Conservation (phyloP, 1,140 invertebrate genomes). For the Aplysia californica region DNA sequence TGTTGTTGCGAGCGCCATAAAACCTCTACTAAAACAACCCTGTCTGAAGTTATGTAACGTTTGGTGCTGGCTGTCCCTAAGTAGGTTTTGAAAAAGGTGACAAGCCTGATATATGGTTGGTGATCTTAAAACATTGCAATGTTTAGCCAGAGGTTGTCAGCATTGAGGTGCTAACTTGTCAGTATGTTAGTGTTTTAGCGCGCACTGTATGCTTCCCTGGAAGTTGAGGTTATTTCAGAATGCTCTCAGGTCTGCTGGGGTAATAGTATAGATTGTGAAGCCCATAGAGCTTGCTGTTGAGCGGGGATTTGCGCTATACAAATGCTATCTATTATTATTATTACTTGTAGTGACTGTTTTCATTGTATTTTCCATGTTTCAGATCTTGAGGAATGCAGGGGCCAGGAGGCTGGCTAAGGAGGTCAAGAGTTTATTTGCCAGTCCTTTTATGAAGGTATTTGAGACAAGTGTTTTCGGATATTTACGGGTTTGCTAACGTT, state of each 20-base stretch:
- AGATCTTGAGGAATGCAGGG: neutral
- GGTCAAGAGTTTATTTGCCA: neutral
- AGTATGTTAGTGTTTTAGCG: too few species aligned
- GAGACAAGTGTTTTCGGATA: too few species aligned
- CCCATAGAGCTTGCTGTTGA: too few species aligned
- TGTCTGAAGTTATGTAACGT: too few species aligned
- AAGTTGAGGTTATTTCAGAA: too few species aligned
- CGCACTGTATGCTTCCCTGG: neutral
- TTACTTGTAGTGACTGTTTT: neutral
- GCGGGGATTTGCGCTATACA: too few species aligned
- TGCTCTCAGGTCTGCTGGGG: too few species aligned
- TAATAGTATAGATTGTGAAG: too few species aligned
- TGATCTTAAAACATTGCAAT: neutral
- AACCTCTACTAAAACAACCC: too few species aligned
- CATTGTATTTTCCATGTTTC: neutral
- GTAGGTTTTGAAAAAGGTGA: neutral
- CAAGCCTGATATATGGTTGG: neutral
- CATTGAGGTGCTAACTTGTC: neutral
- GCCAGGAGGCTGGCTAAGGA: neutral
- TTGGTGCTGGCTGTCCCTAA: neutral
- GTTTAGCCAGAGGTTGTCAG: neutral
- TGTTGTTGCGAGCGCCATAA: too few species aligned
- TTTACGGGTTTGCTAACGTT: too few species aligned
- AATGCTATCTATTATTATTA: neutral
- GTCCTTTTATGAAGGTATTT: conserved; percentile 10